Evolutionary conservation across 2,113 vertebrate species (phyloP).

Genomic region (Pomatorhinus ruficollis): DNA sequence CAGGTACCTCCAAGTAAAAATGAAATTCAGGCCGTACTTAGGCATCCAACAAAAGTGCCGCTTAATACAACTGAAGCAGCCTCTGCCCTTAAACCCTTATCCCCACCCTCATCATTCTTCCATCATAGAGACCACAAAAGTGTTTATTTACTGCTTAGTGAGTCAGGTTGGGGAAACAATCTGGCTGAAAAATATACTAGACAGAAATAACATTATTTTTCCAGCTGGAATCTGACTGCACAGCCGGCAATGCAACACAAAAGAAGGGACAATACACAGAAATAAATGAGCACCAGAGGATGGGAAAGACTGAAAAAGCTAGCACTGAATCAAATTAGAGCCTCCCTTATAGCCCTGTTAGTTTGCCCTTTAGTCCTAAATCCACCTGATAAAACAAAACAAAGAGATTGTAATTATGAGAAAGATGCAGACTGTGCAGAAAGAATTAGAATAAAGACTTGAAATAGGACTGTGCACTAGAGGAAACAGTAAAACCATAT

Average conservation of each 20-base stretch:
- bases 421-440: neutral
- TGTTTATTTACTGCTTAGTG: constrained; percentile 34
- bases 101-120: neutral
- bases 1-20: neutral
- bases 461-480: neutral
- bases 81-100: neutral
- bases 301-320: neutral
- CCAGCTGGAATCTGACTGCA: constrained; percentile 33
- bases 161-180: constrained; percentile 12
- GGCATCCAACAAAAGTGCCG: neutral
- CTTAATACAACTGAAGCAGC: neutral
- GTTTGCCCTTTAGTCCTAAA: neutral
- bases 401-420: neutral
- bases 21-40: neutral
- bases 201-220: constrained; percentile 50
- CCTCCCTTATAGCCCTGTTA: neutral
- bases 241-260: constrained; percentile 30
- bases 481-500: neutral
- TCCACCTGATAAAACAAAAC: neutral
- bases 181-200: constrained; percentile 2
- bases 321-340: neutral
- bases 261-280: constrained; percentile 19
- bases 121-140: neutral
- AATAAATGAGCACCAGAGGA: constrained; percentile 21
- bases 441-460: constrained; percentile 5